Percentiles rank a stretch among this genome's conserved stretches.
Evolutionary conservation across 2,888 invertebrate genomes (phyloP).

Genomic region (Artemia sp.): DNA sequence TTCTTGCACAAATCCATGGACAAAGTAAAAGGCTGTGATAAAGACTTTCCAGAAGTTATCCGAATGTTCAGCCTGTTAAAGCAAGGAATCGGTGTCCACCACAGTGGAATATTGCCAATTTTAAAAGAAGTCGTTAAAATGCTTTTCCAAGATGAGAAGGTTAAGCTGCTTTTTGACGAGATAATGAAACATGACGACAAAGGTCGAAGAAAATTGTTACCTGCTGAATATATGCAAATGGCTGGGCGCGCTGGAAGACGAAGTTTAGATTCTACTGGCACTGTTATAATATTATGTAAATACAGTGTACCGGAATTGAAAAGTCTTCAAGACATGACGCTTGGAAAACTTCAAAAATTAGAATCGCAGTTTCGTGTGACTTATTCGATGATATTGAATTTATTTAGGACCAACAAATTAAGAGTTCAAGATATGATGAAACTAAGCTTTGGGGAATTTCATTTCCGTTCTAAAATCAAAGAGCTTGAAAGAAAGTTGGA

Average conservation of each 20-base stretch:
- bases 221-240: no score
- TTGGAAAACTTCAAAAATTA: constrained; percentile 39
- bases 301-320: constrained; percentile 48
- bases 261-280: no score
- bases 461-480: constrained; percentile 42
- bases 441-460: constrained; percentile 59
- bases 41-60: constrained; percentile 57
- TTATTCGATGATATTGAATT: constrained; percentile 80
- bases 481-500: constrained; percentile 46
- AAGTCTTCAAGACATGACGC: constrained; percentile 67
- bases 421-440: constrained; percentile 92
- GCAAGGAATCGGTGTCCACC: constrained; percentile 31
- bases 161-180: constrained; percentile 47
- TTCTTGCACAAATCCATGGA: constrained; percentile 73
- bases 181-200: no score
- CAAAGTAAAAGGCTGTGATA: constrained; percentile 66
- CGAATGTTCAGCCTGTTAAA: no score
- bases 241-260: no score
- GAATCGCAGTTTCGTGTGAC: constrained; percentile 89
- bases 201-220: no score
- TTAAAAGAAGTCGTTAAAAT: constrained; percentile 97
- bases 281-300: no score
- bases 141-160: constrained; percentile 50
- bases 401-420: constrained; percentile 63
- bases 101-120: constrained; percentile 85